Percentiles rank a stretch among this genome's conserved stretches.
phyloP scores from a whole-genome alignment of 2,888 invertebrate species.

The Neoascia interrupta region DNA sequence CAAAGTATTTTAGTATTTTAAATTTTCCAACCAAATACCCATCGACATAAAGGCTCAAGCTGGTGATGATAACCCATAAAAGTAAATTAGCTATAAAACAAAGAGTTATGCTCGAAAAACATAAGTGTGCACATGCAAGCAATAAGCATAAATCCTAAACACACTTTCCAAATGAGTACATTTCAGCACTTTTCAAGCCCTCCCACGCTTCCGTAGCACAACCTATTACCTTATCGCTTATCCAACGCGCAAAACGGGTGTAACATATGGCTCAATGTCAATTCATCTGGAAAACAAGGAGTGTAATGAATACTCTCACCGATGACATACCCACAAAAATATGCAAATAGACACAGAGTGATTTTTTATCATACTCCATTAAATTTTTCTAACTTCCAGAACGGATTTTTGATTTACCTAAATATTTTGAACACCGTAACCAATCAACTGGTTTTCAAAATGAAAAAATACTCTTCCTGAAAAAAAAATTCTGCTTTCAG shows the following conservation, averaged over 20 bases:
- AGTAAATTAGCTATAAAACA: conserved; percentile 19
- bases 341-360: not conserved
- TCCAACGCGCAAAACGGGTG: not conserved
- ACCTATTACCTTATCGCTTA: not conserved
- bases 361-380: conserved; percentile 45
- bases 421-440: too few relatives aligned
- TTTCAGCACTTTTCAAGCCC: not conserved
- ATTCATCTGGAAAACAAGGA: conserved; percentile 56
- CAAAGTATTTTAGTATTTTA: too few relatives aligned
- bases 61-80: not conserved
- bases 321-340: conserved; percentile 29
- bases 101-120: conserved; percentile 1
- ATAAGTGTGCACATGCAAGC: conserved; percentile 2
- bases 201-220: not conserved
- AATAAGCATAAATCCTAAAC: conserved; percentile 23
- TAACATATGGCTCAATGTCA: conserved; percentile 40
- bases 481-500: too few relatives aligned
- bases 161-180: conserved; percentile 27
- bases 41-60: conserved; percentile 4
- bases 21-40: conserved; percentile 1
- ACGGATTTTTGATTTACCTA: conserved; percentile 46
- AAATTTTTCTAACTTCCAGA: conserved; percentile 51
- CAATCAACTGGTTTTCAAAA: too few relatives aligned
- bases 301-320: conserved; percentile 45
- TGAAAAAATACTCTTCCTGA: too few relatives aligned